These are phyloP conservation scores for Aphelocoma coerulescens DNA, from an alignment of 2,113 vertebrate species.

Conservation along the genomic window DNA sequence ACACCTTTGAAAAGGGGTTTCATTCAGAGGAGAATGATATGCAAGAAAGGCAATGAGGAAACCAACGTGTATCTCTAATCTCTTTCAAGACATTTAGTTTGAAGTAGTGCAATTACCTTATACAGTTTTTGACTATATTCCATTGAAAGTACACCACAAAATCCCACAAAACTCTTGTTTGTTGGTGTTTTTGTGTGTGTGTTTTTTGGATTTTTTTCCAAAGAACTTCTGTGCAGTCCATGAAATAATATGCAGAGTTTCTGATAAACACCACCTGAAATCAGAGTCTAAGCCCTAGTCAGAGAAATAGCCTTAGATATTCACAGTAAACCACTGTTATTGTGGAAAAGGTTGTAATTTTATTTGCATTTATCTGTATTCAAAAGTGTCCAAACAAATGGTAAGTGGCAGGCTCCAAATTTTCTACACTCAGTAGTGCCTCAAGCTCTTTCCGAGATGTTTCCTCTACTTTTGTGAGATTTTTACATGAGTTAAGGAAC, in stretches of 20 bases:
- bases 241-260: neutral
- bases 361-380: neutral
- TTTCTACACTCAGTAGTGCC: neutral
- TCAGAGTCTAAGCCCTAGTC: neutral
- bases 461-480: neutral
- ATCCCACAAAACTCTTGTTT: neutral
- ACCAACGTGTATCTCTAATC: neutral
- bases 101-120: neutral
- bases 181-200: neutral
- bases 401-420: neutral
- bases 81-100: conserved; percentile 24
- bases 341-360: neutral
- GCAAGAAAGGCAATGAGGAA: neutral
- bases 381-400: neutral
- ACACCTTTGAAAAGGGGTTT: neutral
- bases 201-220: neutral
- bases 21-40: neutral
- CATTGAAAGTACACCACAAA: conserved; percentile 5
- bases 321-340: neutral
- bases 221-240: neutral
- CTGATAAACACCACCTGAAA: conserved; percentile 29
- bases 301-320: neutral
- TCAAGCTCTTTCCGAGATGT: neutral
- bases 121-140: neutral
- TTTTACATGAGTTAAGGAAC: neutral